Conservation (phyloP, 2,888 invertebrate species). For the Synergus japonicus region DNA sequence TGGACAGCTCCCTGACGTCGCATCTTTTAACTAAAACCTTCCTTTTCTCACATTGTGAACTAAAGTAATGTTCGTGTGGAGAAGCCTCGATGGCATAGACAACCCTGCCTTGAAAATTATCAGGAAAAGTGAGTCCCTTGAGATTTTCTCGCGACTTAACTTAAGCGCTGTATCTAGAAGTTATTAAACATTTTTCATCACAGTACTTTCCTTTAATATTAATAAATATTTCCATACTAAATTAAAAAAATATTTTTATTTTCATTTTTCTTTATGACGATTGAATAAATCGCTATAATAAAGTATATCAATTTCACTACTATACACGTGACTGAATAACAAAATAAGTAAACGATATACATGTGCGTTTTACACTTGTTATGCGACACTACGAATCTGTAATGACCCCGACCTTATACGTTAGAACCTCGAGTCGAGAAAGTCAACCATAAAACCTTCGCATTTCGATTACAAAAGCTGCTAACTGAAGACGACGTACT, state of each 20-base stretch:
- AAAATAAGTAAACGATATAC: not conserved
- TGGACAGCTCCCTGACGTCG: not conserved
- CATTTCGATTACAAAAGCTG: constrained; percentile 43
- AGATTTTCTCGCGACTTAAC: constrained; percentile 1
- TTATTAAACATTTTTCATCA: too few species aligned
- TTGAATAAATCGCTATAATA: too few species aligned
- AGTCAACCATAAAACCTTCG: constrained; percentile 47
- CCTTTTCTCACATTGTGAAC: not conserved
- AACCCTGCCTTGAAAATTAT: not conserved
- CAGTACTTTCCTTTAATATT: too few species aligned
- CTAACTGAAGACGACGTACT: constrained; percentile 54
- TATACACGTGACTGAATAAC: not conserved
- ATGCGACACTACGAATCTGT: constrained; percentile 55
- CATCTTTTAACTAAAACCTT: not conserved
- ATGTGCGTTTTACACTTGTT: constrained; percentile 50
- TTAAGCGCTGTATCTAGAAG: too few species aligned
- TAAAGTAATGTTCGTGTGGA: not conserved
- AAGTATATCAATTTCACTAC: too few species aligned
- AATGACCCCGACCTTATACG: constrained; percentile 66
- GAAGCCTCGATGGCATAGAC: not conserved
- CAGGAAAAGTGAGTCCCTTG: not conserved
- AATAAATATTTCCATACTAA: too few species aligned
- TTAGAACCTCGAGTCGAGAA: constrained; percentile 53
- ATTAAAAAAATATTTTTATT: too few species aligned
- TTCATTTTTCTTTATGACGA: too few species aligned